Base-by-base conservation (phyloP, 2,113 vertebrate genomes). In the Protomyctophum bolini region DNA sequence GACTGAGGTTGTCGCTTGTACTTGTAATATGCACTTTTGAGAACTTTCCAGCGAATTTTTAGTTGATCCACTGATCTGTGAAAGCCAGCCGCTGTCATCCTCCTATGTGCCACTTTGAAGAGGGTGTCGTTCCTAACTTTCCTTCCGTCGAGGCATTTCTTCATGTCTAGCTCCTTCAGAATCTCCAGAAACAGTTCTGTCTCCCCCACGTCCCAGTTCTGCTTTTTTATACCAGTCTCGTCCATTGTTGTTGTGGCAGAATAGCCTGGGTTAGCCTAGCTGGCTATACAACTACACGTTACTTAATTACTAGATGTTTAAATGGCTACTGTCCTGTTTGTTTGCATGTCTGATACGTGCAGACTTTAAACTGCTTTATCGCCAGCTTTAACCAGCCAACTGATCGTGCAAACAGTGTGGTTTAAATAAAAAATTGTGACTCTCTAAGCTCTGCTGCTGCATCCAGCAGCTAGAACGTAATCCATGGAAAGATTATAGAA, bases 1-100 rank as follows among this genome's bases (percentile, higher is more conserved):
- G 80, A 68, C 10, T 69, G 9, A 0, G 86, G 73, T 0, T 80
- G 69, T 7, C 80, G 63, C 63, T 86, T 83, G 58, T 70, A 84
- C 68, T 82, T 89, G 58, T 89, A 90, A 50, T 88, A 90, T 1
- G 77, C 83, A 12, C 84, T 89, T 64, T 89, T 88, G n/a, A 89
- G 84, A 33, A 88, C 81, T 84, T 90, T 90, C 87, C 87, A 90
- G 41, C 87, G 81, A 11, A 86, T 82, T 79, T 87, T 88, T 0
- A 89, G 10, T 14, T 90, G 86, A 68, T 90, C 89, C 73, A 87
- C 84, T 3, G 87, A 85, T 5, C 87, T 60, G 54, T 85, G 82
- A 6, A 81, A 88, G 0, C 84, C 87, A 5, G 87, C 89, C 11
- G 80, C 75, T 1, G 80, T 84, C 86, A 88, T 87, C 0, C 87